phyloP scores from a whole-genome alignment of 2,797 vertebrate genomes.

The Bryconaethiops microstoma region DNA sequence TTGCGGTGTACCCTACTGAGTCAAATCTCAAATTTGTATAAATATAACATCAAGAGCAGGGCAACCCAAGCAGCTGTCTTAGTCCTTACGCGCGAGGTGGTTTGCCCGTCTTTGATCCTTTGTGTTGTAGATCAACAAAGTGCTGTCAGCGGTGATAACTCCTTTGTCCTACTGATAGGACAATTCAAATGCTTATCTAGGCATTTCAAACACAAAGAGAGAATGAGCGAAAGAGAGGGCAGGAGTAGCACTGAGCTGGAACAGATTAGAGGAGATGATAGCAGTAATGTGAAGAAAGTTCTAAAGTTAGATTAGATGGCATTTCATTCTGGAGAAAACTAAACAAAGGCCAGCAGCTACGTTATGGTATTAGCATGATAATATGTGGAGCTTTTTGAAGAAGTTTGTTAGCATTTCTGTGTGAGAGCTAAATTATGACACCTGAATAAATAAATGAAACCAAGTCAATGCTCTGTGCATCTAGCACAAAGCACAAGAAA shows the following conservation, averaged over 20 bases:
- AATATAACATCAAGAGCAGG: slow-evolving; percentile 38
- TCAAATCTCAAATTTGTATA: slow-evolving; percentile 9
- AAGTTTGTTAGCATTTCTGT: too few relatives aligned
- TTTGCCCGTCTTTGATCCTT: slow-evolving; percentile 76
- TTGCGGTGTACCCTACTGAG: background rate
- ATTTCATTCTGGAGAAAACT: background rate
- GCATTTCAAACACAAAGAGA: background rate
- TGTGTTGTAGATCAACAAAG: slow-evolving; percentile 75
- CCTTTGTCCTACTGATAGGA: slow-evolving; percentile 68
- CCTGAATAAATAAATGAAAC: too few relatives aligned
- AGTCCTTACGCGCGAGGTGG: slow-evolving; percentile 64
- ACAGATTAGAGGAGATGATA: background rate
- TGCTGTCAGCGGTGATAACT: slow-evolving; percentile 62
- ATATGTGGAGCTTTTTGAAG: too few relatives aligned
- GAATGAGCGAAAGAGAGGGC: slow-evolving; percentile 14
- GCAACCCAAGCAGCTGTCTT: slow-evolving; percentile 60
- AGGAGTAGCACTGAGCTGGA: slow-evolving; percentile 8
- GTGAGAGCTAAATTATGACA: too few relatives aligned
- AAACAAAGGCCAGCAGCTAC: too few relatives aligned
- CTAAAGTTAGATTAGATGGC: background rate
- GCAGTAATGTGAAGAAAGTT: slow-evolving; percentile 2
- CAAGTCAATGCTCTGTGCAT: too few relatives aligned
- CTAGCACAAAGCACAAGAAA: too few relatives aligned
- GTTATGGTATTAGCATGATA: too few relatives aligned
- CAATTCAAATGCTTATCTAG: slow-evolving; percentile 66